phyloP scores from a whole-genome alignment of 1,140 invertebrate species.

The Drosophila burlai region DNA sequence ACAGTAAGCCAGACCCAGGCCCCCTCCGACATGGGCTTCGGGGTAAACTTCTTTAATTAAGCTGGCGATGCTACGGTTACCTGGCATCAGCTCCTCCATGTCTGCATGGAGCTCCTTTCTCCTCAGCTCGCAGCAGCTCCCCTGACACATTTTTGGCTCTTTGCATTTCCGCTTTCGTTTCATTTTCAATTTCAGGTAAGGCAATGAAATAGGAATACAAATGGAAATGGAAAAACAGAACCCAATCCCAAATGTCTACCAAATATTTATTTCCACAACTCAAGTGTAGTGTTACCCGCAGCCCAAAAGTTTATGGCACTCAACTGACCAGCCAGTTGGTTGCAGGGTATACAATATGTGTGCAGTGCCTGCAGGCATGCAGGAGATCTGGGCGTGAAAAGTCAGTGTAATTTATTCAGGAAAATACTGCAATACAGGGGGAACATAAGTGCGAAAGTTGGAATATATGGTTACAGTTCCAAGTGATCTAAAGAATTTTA shows the following conservation, averaged over 20 bases:
- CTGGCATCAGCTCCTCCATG: conserved; percentile 20
- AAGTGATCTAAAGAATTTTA: background rate
- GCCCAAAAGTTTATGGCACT: conserved; percentile 68
- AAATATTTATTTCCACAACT: conserved; percentile 80
- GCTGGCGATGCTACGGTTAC: conserved; percentile 28
- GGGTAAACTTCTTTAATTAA: conserved; percentile 68
- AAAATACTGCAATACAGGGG: conserved; percentile 12
- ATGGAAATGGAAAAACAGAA: conserved; percentile 28
- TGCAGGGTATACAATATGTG: conserved; percentile 29
- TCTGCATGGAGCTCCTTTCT: background rate
- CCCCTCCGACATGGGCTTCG: background rate
- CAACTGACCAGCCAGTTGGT: conserved; percentile 39
- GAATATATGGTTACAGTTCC: background rate
- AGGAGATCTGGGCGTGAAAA: conserved; percentile 10
- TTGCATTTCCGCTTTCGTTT: conserved; percentile 66
- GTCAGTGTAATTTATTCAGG: conserved; percentile 38
- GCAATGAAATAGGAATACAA: conserved; percentile 44
- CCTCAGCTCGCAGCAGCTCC: conserved; percentile 46
- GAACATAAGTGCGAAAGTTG: background rate
- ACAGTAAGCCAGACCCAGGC: conserved; percentile 25
- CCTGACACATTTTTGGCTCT: conserved; percentile 61
- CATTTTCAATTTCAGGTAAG: conserved; percentile 47
- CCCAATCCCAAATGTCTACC: conserved; percentile 76
- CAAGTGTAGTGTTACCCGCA: conserved; percentile 60
- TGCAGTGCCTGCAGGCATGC: background rate